phyloP scores from a whole-genome alignment of 2,113 vertebrate species.

The Pangasianodon hypophthalmus region DNA sequence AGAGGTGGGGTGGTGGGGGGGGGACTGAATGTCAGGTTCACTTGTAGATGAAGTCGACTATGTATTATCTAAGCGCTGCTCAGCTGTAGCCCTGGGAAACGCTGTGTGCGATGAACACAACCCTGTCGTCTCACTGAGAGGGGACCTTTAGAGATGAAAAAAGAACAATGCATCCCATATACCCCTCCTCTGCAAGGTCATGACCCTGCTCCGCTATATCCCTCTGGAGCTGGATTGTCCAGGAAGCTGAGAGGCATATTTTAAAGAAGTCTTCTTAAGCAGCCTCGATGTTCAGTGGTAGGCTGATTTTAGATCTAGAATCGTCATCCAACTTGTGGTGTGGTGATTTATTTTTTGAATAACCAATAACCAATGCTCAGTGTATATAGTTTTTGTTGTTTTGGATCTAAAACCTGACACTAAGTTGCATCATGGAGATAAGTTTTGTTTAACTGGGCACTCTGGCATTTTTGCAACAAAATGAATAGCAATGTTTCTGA shows the following conservation, averaged over 20 bases:
- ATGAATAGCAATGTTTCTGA: not conserved
- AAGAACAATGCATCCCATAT: conserved; percentile 41
- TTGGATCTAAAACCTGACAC: not conserved
- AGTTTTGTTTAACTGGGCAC: conserved; percentile 7
- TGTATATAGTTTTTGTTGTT: too few species aligned
- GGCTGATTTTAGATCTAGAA: conserved; percentile 15
- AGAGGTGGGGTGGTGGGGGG: conserved; percentile 31
- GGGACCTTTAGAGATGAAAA: conserved; percentile 34
- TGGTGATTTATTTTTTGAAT: not conserved
- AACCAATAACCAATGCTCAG: not conserved
- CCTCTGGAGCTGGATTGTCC: conserved; percentile 10
- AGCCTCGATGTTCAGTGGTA: not conserved
- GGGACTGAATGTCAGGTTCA: conserved; percentile 75
- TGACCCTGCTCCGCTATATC: conserved; percentile 20
- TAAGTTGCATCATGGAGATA: not conserved
- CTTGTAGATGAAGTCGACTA: conserved; percentile 79
- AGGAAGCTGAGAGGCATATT: conserved; percentile 3
- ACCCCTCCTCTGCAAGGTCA: conserved; percentile 26
- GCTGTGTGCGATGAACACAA: conserved; percentile 24
- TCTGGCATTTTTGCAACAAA: not conserved
- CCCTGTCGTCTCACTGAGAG: conserved; percentile 28
- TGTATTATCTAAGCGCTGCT: conserved; percentile 74
- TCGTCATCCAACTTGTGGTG: not conserved
- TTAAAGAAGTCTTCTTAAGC: conserved; percentile 3
- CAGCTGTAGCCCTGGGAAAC: conserved; percentile 62